Base-by-base conservation (phyloP, 2,888 invertebrate species). In the Globia sparganii region DNA sequence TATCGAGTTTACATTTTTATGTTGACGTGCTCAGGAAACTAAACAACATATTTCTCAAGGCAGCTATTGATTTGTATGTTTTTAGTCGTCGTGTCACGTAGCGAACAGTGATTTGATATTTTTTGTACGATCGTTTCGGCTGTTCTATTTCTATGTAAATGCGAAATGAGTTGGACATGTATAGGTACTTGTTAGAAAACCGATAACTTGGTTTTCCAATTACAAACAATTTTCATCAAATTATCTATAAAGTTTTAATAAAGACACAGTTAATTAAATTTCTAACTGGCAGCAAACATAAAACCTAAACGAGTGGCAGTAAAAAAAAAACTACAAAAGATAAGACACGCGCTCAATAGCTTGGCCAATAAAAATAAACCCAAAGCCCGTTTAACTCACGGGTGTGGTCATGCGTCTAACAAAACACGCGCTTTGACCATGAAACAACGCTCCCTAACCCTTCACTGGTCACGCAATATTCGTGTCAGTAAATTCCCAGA, bases 1-100 rank as follows among this genome's bases (percentile, higher is more conserved):
- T 90, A 90, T 89, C 83, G 83, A 85, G 81, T 91, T 91, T 89
- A 88, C 89, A 90, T 90, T 89, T 90, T 90, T 87, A 90, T 88
- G 79, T 85, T 80, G 78, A 77, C 83, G 62, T 83, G 65, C 72
- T 82, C 58, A 70, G 64, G 76, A 79, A 86, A 86, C 85, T 77
- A 84, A 73, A 87, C 84, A 83, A 75, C 79, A 77, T 85, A 85
- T 88, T 81, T 80, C 67, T 71, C 67, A 80, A 85, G 80, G 71
- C 77, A 78, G 65, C 46, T 53, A 81, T 80, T 80, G 81, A 79
- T 78, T 85, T 82, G 53, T 77, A 82, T 85, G 76, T 81, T 70
- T 80, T 85, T 71, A 68, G 78, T 80, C 81, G 77, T 80, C 85
- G 75, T 78, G 83, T 83, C 87, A 87, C 87, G 86, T 88, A 85